phyloP scores from a whole-genome alignment of 53 echinoderm and acorn worm genomes.

The Pentamera pediparva region DNA sequence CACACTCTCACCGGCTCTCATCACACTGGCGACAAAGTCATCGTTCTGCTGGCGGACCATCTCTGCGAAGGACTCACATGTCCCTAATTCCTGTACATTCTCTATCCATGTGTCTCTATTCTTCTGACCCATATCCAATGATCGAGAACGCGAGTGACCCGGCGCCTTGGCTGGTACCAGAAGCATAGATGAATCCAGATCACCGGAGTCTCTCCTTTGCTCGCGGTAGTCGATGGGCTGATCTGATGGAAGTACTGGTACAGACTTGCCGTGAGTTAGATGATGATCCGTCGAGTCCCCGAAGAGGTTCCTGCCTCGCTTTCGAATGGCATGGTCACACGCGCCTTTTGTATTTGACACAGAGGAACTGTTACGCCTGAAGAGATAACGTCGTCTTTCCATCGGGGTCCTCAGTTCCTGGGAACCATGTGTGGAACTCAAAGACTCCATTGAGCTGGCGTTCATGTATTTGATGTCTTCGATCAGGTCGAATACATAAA shows the following conservation, averaged over 20 bases:
- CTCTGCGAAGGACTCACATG: too few relatives aligned
- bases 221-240: too few relatives aligned
- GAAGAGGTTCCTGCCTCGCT: not conserved
- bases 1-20: too few relatives aligned
- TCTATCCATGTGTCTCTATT: conserved; percentile 20
- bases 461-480: conserved; percentile 15
- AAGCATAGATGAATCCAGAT: not conserved
- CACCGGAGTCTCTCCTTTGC: conserved; percentile 5
- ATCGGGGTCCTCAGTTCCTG: not conserved
- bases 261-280: too few relatives aligned
- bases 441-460: conserved; percentile 10
- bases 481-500: conserved; percentile 19
- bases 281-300: not conserved
- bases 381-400: not conserved
- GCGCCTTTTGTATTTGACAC: conserved; percentile 3
- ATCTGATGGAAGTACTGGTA: too few relatives aligned
- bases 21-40: too few relatives aligned
- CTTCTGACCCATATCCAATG: not conserved
- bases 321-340: not conserved
- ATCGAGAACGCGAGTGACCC: not conserved
- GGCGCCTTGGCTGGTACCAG: not conserved
- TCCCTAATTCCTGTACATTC: conserved; percentile 10
- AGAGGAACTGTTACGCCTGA: not conserved
- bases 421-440: conserved; percentile 1
- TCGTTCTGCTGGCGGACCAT: too few relatives aligned